Conservation (phyloP, 2,888 invertebrate genomes). For the Eupelmus urozonus region DNA sequence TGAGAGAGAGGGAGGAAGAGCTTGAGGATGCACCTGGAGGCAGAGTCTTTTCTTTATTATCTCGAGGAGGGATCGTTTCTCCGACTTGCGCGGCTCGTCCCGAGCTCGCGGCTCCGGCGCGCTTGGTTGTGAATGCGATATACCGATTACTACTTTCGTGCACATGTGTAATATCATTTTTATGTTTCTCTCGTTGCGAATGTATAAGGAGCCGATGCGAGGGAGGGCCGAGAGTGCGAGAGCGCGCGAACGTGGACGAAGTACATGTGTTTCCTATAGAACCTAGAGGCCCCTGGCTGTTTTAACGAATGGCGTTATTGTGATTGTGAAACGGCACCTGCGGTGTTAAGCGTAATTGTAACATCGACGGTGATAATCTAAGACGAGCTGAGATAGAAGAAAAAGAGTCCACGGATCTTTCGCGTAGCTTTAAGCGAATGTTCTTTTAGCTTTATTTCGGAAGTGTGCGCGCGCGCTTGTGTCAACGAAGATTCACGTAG, state of each 20-base stretch:
- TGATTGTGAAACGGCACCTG: slow-evolving; percentile 2
- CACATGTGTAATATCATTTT: neutral
- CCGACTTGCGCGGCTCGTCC: neutral
- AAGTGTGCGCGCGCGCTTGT: slow-evolving; percentile 24
- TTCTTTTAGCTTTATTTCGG: slow-evolving; percentile 47
- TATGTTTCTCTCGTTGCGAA: slow-evolving; percentile 12
- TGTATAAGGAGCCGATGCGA: slow-evolving; percentile 18
- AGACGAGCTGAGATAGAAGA: no score
- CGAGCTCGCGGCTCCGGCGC: neutral
- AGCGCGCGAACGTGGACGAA: neutral
- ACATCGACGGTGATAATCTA: slow-evolving; percentile 4
- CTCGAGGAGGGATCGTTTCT: neutral
- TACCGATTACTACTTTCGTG: slow-evolving; percentile 6
- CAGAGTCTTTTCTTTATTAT: neutral
- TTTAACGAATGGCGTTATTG: slow-evolving; percentile 10
- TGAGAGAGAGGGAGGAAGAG: neutral
- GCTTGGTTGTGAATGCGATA: slow-evolving; percentile 22
- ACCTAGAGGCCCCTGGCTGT: neutral
- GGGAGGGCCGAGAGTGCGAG: no score
- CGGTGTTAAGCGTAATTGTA: slow-evolving; percentile 8
- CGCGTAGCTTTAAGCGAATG: slow-evolving; percentile 33
- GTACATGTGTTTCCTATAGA: slow-evolving; percentile 6
- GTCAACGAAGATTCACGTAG: slow-evolving; percentile 45
- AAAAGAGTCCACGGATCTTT: slow-evolving; percentile 1
- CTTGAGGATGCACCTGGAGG: neutral